Evolutionary conservation across 1,140 invertebrate genomes (phyloP), one percentile per base, ranked within the genome.

Genomic region (Paracyclopina nana): DNA sequence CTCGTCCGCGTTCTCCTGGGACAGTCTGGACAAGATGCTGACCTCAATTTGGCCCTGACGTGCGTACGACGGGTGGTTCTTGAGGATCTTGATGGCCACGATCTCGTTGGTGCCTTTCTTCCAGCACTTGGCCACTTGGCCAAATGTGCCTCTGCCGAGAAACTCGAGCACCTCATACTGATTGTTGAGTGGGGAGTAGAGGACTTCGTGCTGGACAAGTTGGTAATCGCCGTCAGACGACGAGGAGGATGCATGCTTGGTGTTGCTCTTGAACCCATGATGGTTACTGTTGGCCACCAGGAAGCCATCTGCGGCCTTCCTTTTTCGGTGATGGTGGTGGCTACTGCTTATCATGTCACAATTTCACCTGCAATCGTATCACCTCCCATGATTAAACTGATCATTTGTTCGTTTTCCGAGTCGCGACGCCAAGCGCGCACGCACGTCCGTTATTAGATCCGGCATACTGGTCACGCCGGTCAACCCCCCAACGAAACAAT

Each of bases 61-160:
- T 53, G 92, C 92, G 72, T 99, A 99, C 48, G 91, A 97, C 46
- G 94, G 94, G 73, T 99, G 94, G 71, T 99, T 99, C 69, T 99
- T 99, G 25, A 98, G 70, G 63, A 98, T 98, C 73, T 99, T 99
- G 63, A 98, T 98, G 60, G 94, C 94, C 55, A 98, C 92, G 61
- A 98, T 97, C 69, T 98, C 92, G 65, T 94, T 98, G 52, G 94
- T 98, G 63, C 94, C 94, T 65, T 96, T 96, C 67, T 99, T 98
- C 94, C 94, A 98, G 67, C 94, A 98, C 72, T 98, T 99, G 58
- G 97, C 92, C 57, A 98, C 73, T 66, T 97, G 92, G 54, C 94
- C 94, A 71, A 98, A 99, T 45, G 94, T 99, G 56, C 92, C 91
- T 57, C 94, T 77, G 57, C 94, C 94, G 55, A 98, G 73, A 69